phyloP scores from a whole-genome alignment of 2,113 vertebrate species.

The Todiramphus chloris region DNA sequence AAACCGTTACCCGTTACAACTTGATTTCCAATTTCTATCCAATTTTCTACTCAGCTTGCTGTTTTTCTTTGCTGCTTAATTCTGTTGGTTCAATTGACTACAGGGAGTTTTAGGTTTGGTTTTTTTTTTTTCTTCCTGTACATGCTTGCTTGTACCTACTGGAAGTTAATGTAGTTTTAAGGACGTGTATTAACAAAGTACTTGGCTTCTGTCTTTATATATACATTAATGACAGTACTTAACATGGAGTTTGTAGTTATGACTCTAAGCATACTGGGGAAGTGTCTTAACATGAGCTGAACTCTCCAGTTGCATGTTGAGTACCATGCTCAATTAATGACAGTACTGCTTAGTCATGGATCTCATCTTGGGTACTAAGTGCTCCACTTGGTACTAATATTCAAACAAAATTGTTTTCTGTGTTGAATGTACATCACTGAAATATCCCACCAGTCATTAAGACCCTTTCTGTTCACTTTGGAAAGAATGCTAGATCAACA shows the following conservation, averaged over 20 bases:
- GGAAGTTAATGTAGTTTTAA: background rate
- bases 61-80: background rate
- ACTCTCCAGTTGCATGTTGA: background rate
- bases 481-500: background rate
- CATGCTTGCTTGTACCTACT: background rate
- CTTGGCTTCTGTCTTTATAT: background rate
- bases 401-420: background rate
- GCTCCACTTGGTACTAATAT: too few species aligned
- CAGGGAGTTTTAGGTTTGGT: background rate
- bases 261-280: background rate
- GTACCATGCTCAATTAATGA: background rate
- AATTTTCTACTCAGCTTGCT: slow-evolving; percentile 28
- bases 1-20: slow-evolving; percentile 2
- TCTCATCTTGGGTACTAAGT: background rate
- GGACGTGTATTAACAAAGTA: background rate
- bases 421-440: background rate
- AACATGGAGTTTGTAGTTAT: background rate
- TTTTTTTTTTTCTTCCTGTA: background rate
- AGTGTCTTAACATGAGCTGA: background rate
- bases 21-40: slow-evolving; percentile 39
- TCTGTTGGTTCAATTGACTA: background rate
- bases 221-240: background rate
- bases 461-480: background rate
- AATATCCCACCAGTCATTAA: background rate
- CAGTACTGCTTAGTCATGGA: background rate